These are phyloP conservation scores for Rousettus madagascariensis DNA, from an alignment of 2,797 vertebrate genomes.

Conservation along the genomic window DNA sequence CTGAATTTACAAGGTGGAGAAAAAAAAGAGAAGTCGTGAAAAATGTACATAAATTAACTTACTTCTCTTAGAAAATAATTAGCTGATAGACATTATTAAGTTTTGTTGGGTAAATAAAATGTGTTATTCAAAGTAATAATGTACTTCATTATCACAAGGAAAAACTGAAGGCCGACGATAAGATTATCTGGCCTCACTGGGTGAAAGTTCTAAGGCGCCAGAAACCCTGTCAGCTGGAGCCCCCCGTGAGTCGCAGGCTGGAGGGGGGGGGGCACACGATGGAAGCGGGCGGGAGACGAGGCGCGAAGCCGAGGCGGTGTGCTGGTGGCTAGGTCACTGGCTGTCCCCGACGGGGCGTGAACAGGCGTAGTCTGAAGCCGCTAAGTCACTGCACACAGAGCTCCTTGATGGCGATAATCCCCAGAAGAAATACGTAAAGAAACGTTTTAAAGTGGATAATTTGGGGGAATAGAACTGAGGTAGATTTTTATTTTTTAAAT, in stretches of 20 bases:
- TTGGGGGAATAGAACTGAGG: neutral
- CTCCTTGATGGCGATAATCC: neutral
- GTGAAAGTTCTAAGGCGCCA: neutral
- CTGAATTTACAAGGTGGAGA: neutral
- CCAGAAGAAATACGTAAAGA: neutral
- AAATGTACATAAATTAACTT: neutral
- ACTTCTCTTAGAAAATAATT: neutral
- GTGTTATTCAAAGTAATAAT: neutral
- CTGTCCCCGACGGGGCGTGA: neutral
- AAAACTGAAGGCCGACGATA: neutral
- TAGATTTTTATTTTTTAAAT: neutral
- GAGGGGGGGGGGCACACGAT: rapidly evolving
- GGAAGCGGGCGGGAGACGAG: neutral
- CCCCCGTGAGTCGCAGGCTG: too few relatives aligned
- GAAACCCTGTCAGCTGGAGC: too few relatives aligned
- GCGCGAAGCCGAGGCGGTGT: rapidly evolving
- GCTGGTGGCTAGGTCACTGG: too few relatives aligned
- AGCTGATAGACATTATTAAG: neutral
- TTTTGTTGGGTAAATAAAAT: neutral
- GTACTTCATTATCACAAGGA: neutral
- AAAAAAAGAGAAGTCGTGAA: neutral
- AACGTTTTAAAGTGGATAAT: neutral
- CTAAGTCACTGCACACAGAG: neutral
- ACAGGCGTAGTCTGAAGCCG: rapidly evolving
- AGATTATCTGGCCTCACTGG: neutral